Evolutionary conservation across 2,888 invertebrate genomes (phyloP).

Genomic region (Podabrus alpinus): DNA sequence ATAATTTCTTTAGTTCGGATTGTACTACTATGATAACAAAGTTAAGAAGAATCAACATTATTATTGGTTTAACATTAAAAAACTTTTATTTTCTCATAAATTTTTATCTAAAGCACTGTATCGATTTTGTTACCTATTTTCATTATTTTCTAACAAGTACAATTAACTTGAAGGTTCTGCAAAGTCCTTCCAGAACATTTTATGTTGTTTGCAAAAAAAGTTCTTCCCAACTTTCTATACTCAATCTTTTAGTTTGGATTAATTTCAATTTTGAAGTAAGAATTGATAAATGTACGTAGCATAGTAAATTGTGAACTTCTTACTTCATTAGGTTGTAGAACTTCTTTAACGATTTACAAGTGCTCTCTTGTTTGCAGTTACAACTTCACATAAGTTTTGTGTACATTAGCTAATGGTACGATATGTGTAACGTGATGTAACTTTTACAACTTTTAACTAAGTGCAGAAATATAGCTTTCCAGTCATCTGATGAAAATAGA

Average conservation of each 20-base stretch:
- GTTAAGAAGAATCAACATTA: not conserved
- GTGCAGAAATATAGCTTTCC: not conserved
- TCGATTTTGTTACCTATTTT: not conserved
- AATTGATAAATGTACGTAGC: not conserved
- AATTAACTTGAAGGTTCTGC: not conserved
- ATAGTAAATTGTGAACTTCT: not conserved
- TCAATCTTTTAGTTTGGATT: not conserved
- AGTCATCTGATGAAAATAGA: not conserved
- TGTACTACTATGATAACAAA: no score
- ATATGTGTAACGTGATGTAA: constrained; percentile 1
- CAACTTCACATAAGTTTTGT: constrained; percentile 7
- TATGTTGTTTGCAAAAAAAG: not conserved
- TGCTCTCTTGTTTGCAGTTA: not conserved
- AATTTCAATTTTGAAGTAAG: not conserved
- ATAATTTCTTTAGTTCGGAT: not conserved
- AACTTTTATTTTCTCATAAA: not conserved
- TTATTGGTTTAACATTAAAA: not conserved
- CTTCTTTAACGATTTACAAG: constrained; percentile 1
- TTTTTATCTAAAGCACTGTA: not conserved
- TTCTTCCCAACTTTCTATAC: not conserved
- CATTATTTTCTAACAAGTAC: not conserved
- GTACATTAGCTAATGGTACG: constrained; percentile 8
- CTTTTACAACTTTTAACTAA: constrained; percentile 4
- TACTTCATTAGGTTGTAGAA: not conserved
- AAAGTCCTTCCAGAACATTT: not conserved